Base-by-base conservation (phyloP, 2,888 invertebrate species). In the Cantharis nigra region DNA sequence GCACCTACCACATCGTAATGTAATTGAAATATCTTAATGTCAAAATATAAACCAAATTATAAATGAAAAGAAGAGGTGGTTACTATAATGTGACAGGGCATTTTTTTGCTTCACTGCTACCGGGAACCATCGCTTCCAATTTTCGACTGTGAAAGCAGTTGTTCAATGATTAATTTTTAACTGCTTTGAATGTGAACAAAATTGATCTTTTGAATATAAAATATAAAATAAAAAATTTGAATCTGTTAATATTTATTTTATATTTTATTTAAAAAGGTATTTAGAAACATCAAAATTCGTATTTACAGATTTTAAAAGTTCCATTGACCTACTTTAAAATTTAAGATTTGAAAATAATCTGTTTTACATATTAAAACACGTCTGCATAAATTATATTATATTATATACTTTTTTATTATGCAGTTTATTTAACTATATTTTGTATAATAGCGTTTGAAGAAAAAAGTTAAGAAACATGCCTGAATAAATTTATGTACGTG, bases 351-450 rank as follows among this genome's bases (percentile, higher is more conserved):
- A 71, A 72, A 71, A 69, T 72, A 76, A 71, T 76, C 18, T 72
- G 72, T 76, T 76, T 69, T 72, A 72, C 76, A 76, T 76, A 76
- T 76, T 76, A 76, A 72, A 76, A 72, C 76, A 69, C 69, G 76
- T 76, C 76, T 76, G 72, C 76, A 72, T 76, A 9, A 26, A 26
- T 26, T 26, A 72, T 76, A 71, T 76, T 76, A 69, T 72, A 16
- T 69, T n/a, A n/a, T 49, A 49, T 49, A 49, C 49, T 49, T 49
- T 49, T 49, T 49, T 49, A 49, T 49, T 49, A 49, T 49, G 49
- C n/a, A 49, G n/a, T 49, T 49, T 49, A 49, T 49, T 49, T 49
- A 49, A 49, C n/a, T 7, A 49, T 49, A n/a, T 49, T 49, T 49
- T 49, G n/a, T n/a, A 49, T 49, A 49, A 49, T 49, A 49, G n/a